Base-by-base conservation (phyloP, 2,113 vertebrate genomes). In the Nannobrachium achirus region DNA sequence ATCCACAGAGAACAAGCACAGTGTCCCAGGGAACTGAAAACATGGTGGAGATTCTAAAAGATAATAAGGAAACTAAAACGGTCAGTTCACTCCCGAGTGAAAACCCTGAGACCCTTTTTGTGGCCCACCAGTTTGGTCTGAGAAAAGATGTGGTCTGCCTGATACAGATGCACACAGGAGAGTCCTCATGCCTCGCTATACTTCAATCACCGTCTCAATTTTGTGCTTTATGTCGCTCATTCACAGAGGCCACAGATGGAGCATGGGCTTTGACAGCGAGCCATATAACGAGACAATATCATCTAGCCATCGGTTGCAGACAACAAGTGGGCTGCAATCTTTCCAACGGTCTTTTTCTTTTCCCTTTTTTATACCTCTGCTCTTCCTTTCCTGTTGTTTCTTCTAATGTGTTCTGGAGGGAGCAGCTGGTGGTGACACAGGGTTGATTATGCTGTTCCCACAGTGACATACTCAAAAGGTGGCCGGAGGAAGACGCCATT, bases 361-460 rank as follows among this genome's bases (percentile, higher is more conserved):
- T 51, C 38, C 14, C 9, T 19, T 15, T 56, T 18, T 20, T 55
- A 7, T 45, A 9, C 53, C 42, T 56, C 38, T 11, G 3, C 76
- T 51, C 60, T 61, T 13, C 69, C 25, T 56, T 10, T 76, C 77
- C 67, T 57, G 81, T 83, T 87, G 86, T 90, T 91, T 86, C 86
- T 90, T 88, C 82, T 85, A 89, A 90, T 90, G 77, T 82, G 78
- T 73, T 63, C 64, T 19, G 39, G 76, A 81, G 78, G 83, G 74
- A 91, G 86, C 93, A 93, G 91, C 91, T 94, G 93, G 89, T 90
- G 80, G 84, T 92, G 93, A 92, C 93, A 92, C 50, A 78, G 82
- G 81, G 82, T 83, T 89, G 86, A 89, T 90, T 89, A 89, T 88
- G 88, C 85, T 86, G 87, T 89, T 88, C 89, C 87, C 81, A 81